phyloP scores from a whole-genome alignment of 2,888 invertebrate genomes.

The Chalcis sispes region DNA sequence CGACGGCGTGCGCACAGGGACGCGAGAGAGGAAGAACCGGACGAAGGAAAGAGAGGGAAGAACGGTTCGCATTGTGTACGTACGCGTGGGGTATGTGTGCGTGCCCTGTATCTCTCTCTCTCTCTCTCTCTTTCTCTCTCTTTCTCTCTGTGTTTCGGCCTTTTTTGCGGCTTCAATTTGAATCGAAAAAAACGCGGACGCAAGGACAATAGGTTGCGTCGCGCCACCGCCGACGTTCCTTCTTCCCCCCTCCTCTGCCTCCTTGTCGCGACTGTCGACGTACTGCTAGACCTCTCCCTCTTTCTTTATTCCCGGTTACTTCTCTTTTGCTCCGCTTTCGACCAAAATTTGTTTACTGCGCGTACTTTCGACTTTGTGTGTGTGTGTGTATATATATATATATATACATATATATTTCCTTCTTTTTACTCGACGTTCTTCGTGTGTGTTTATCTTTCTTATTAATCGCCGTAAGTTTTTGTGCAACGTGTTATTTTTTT shows the following conservation, averaged over 20 bases:
- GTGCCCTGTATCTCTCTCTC: background rate
- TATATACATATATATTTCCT: too few relatives aligned
- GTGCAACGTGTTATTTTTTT: too few relatives aligned
- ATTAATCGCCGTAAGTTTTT: too few relatives aligned
- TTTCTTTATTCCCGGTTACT: too few relatives aligned
- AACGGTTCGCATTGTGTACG: constrained; percentile 28
- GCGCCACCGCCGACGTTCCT: constrained; percentile 59
- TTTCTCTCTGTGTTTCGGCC: constrained; percentile 62
- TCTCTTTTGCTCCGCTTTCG: too few relatives aligned
- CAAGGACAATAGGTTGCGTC: constrained; percentile 73
- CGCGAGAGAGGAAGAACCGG: constrained; percentile 59
- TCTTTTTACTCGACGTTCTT: too few relatives aligned
- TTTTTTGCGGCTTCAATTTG: constrained; percentile 74
- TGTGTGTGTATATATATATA: too few relatives aligned
- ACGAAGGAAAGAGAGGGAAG: constrained; percentile 57
- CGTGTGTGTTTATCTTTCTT: too few relatives aligned
- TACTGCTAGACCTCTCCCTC: background rate
- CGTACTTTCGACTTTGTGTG: too few relatives aligned
- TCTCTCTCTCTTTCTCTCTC: constrained; percentile 29
- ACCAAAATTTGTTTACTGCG: too few relatives aligned
- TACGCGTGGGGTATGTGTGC: constrained; percentile 17
- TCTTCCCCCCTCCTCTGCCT: background rate
- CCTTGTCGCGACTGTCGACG: background rate
- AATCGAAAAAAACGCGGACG: constrained; percentile 75
- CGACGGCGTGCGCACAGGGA: constrained; percentile 53